Evolutionary conservation across 2,113 vertebrate species (phyloP).

Genomic region (Larimichthys crocea): DNA sequence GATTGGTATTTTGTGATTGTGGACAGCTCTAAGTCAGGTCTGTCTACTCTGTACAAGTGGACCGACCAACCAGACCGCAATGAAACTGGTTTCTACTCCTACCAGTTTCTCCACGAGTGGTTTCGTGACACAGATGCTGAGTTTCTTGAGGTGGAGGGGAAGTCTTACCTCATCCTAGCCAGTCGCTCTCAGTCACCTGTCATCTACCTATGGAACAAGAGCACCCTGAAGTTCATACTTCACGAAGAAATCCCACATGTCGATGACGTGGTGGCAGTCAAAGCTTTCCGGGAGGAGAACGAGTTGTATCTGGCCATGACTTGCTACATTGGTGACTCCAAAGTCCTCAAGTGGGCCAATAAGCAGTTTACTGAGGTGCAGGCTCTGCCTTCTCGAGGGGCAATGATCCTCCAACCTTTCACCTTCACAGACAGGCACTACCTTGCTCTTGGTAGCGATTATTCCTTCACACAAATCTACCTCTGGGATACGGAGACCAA

Average conservation of each 20-base stretch:
- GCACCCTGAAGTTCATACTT: conserved; percentile 90
- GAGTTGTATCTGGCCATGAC: conserved; percentile 92
- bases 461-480: conserved; percentile 97
- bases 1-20: conserved; percentile 96
- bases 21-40: conserved; percentile 96
- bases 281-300: conserved; percentile 89
- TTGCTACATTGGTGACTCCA: conserved; percentile 96
- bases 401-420: conserved; percentile 96
- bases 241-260: conserved; percentile 91
- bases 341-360: conserved; percentile 92
- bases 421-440: conserved; percentile 91
- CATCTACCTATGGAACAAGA: conserved; percentile 96
- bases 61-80: conserved; percentile 79
- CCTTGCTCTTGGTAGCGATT: conserved; percentile 96
- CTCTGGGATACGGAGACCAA: conserved; percentile 92
- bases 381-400: conserved; percentile 93
- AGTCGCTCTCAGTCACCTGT: conserved; percentile 95
- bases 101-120: conserved; percentile 97
- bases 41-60: conserved; percentile 98
- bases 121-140: conserved; percentile 96
- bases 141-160: conserved; percentile 91
- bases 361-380: conserved; percentile 94
- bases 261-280: conserved; percentile 94
- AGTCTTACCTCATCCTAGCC: conserved; percentile 91
- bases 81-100: conserved; percentile 93